Evolutionary conservation across 2,888 invertebrate species (phyloP), one percentile per base, ranked within the genome.

Genomic region (Dichetophora obliterata): DNA sequence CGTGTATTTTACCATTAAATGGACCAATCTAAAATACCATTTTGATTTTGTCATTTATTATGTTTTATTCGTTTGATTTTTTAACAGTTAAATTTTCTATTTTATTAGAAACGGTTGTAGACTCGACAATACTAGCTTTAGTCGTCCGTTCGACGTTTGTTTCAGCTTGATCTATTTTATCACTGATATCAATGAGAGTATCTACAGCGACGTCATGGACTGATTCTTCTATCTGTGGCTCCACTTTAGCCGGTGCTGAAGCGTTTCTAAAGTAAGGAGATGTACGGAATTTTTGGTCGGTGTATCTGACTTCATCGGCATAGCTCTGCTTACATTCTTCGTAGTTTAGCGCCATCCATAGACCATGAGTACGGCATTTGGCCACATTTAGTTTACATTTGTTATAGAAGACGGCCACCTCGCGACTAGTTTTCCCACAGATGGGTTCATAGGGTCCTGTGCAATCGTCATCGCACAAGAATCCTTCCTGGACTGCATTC

Each of bases 331-430:
- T 79, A 79, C 86, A 87, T 59, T 85, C 83, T 22, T 81, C 82
- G 71, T 83, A 86, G 14, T 83, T 31, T 5, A 84, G 74, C 37
- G 86, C 87, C 3, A 79, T 77, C 86, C 86, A 87, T 9, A 84
- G 80, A 3, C 86, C 86, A 69, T 87, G 87, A 3, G 85, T 85
- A 65, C 86, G 86, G 22, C 86, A 87, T 77, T 87, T 87, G 80
- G 86, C 86, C 72, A 87, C 86, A 79, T 83, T 84, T 59, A 87
- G 75, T 72, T 87, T 87, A 79, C 86, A 87, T 61, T 84, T 83
- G 78, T 86, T 87, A 71, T 87, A 87, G 80, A 87, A 87, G 0
- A 87, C 86, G 0, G 87, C 86, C 24, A 87, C 82, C 75, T 87
- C 86, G 31, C 74, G 80, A 54, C 82, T 68, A 0, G 87, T 87